phyloP scores from a whole-genome alignment of 2,113 vertebrate species.

The Actinemys pallida region DNA sequence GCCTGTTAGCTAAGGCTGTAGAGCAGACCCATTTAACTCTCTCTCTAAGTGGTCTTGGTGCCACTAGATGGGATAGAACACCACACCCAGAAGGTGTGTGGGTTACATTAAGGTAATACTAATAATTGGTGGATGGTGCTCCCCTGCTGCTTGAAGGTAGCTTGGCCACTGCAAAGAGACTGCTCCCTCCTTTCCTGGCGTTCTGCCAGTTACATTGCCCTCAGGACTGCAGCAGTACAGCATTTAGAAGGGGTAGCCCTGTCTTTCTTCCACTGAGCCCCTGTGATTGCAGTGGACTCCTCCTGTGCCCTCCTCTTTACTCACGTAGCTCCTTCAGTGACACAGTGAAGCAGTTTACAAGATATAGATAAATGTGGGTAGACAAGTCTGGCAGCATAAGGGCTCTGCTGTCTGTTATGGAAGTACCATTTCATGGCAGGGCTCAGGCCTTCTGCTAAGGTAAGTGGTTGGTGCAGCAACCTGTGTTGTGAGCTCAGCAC shows the following conservation, averaged over 20 bases:
- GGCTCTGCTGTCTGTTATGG: background rate
- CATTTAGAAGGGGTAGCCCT: background rate
- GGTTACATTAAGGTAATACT: background rate
- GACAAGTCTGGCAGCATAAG: background rate
- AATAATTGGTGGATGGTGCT: background rate
- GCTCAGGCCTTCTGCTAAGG: background rate
- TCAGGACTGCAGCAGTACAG: background rate
- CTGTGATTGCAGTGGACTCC: background rate
- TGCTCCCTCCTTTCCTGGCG: background rate
- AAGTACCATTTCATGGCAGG: background rate
- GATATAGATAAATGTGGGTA: fast-evolving
- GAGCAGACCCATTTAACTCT: too few species aligned
- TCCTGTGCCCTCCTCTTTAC: background rate
- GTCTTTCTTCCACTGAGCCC: background rate
- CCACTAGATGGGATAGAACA: too few species aligned
- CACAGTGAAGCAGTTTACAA: background rate
- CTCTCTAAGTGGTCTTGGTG: too few species aligned
- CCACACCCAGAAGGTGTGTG: too few species aligned
- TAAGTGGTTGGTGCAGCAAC: background rate
- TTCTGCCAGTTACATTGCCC: background rate
- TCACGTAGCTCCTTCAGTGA: background rate
- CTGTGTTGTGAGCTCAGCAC: background rate
- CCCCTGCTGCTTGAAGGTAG: background rate
- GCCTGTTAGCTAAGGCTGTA: too few species aligned
- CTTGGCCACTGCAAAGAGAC: fast-evolving